Base-by-base conservation (phyloP, 2,888 invertebrate genomes). In the Eugnorisma glareosa region DNA sequence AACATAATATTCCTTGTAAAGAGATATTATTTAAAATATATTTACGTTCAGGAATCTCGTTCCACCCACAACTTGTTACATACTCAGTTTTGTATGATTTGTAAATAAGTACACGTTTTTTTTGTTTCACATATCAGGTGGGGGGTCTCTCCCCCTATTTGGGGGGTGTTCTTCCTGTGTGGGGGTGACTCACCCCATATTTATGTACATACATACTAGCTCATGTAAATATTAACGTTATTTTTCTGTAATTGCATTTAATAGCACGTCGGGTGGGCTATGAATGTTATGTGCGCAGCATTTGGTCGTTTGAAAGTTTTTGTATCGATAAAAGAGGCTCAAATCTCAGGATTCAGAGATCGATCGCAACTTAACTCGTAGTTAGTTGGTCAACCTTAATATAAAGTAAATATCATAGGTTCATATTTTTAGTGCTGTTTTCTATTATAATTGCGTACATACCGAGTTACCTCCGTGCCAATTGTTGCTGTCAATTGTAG, bases 61-160 rank as follows among this genome's bases (percentile, higher is more conserved):
- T 79, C 73, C 68, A 88, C 81, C 88, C 77, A 81, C 73, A 88
- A 87, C 89, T 92, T 91, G 93, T 94, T 94, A 93, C 91, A 93
- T 93, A 93, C 93, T 93, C 92, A 92, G 90, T 90, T 90, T 90
- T 91, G 89, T 91, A 93, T 89, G 90, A 92, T 92, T 91, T 95
- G 94, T 95, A 95, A 92, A 95, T 95, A 95, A 91, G 88, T 91
- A 89, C 86, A 88, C 89, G 75, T 82, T 87, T 71, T 81, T 79
- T 83, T 87, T 80, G 77, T 92, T 92, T 91, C 89, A 93, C 94
- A 94, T 93, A 93, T 94, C 93, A 91, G 87, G 85, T 86, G 73
- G 73, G 84, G 84, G 71, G 40, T 11, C 3, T 0, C 37, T 31
- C 40, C 24, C 61, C 76, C 73, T 31, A 15, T 15, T 28, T 7